Evolutionary conservation across 2,113 vertebrate species (phyloP), one percentile per base, ranked within the genome.

Genomic region (Leptodactylus fuscus): DNA sequence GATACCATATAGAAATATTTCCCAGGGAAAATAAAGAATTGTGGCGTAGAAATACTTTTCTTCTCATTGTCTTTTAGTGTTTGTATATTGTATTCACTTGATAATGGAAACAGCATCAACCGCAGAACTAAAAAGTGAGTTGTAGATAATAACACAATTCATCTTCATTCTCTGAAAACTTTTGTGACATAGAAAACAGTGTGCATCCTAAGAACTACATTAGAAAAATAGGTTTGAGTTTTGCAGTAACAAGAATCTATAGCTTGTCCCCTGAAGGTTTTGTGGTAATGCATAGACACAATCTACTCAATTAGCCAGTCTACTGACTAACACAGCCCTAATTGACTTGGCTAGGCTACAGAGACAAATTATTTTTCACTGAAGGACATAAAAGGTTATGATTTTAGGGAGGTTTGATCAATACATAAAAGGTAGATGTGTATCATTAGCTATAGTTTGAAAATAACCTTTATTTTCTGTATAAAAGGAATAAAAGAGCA

Each of bases 351-450:
- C 77, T 81, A 73, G 20, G 51, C 67, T 80, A 60, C 24, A 53
- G 69, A 75, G 77, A 38, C 62, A 86, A 86, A 55, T 86, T 73
- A 55, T 71, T 60, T 58, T 86, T 81, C 62, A 80, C 71, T 71
- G 84, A 86, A 86, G 67, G 77, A 81, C 67, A 86, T 81, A 86
- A 86, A 83, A 86, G 76, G 77, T 60, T 86, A 81, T 81, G 34
- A 81, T 55, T 80, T 86, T 86, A 85, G 34, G n/a, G 53, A 44
- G 36, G 46, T 41, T 60, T 46, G 12, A 79, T 85, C 62, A 71
- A 79, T 70, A 80, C n/a, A 80, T 71, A 69, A 69, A 32, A 70
- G 48, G 27, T 27, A 85, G 9, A 41, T 38, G 9, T 53, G 58
- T 44, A 29, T 51, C n/a, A 55, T 70, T 80, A 69, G 65, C 32